Base-by-base conservation (phyloP, 2,888 invertebrate genomes). In the Lithophane socia region DNA sequence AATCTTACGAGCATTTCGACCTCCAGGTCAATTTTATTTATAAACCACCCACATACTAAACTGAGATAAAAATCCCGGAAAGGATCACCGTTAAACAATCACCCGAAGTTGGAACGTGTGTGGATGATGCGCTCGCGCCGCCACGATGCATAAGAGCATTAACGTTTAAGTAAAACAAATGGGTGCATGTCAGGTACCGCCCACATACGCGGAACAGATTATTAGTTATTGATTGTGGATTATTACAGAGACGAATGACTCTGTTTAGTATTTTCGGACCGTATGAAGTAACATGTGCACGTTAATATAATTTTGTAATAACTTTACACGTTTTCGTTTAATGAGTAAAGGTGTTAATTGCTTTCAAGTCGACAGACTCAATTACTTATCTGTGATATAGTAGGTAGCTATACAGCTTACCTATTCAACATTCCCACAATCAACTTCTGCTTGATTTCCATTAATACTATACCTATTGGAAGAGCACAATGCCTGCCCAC, bases 111-210 rank as follows among this genome's bases (percentile, higher is more conserved):
- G 42, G 81, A 80, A 60, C 58, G 77, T 73, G 80, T 73, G 77
- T 88, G 87, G 87, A 86, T 88, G 87, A 86, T 88, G 86, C 87
- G 88, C 85, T 61, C 87, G 90, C 89, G 86, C 91, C 87, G 89
- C 88, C 88, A 81, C 86, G 82, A 81, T 88, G 88, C 89, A 90
- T 93, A 93, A 94, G 92, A 91, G 93, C 90, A 93, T 94, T 93
- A 92, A 90, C 90, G 90, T 91, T 90, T 94, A 95, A 94, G 94
- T 94, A 93, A 94, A 94, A 95, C 94, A 95, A 95, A 95, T 94
- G 94, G 90, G 91, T 88, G 86, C 87, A 84, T 90, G 92, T 91
- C 91, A 91, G 88, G 85, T 84, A 77, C 89, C 93, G 91, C 94
- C 94, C 93, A 92, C 94, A 88, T 89, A 90, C 85, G 85, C 90